phyloP scores from a whole-genome alignment of 2,888 invertebrate species.

The Stenurella melanura region DNA sequence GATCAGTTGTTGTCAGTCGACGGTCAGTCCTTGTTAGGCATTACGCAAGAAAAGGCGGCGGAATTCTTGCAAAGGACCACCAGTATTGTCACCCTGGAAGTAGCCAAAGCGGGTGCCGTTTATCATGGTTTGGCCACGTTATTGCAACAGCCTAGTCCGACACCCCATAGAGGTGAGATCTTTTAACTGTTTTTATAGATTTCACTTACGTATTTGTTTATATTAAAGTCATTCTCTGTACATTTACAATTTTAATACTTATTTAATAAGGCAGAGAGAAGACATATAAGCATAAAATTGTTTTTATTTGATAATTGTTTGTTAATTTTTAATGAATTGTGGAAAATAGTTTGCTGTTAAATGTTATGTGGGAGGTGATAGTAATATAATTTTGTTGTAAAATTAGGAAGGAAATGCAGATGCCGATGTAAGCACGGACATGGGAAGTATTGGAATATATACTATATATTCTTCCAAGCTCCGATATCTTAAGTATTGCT shows the following conservation, averaged over 20 bases:
- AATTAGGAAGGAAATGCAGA: conserved; percentile 46
- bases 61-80: conserved; percentile 96
- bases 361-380: not conserved
- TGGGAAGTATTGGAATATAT: conserved; percentile 48
- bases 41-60: conserved; percentile 92
- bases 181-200: not conserved
- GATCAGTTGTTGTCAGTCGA: conserved; percentile 98
- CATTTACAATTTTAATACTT: too few relatives aligned
- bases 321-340: too few relatives aligned
- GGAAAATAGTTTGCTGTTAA: not conserved
- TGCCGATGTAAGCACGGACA: conserved; percentile 42
- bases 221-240: too few relatives aligned
- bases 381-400: not conserved
- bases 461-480: conserved; percentile 17
- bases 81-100: conserved; percentile 93
- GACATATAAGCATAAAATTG: too few relatives aligned
- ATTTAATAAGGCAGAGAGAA: too few relatives aligned
- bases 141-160: conserved; percentile 92
- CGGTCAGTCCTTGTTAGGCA: conserved; percentile 86
- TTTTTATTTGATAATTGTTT: too few relatives aligned
- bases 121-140: conserved; percentile 96
- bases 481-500: not conserved
- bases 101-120: conserved; percentile 98
- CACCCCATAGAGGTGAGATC: conserved; percentile 82
- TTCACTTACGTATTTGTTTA: too few relatives aligned